Percentiles rank a stretch among this genome's conserved stretches.
Evolutionary conservation across 2,113 vertebrate species (phyloP).

Genomic region (Nothoprocta pentlandii): DNA sequence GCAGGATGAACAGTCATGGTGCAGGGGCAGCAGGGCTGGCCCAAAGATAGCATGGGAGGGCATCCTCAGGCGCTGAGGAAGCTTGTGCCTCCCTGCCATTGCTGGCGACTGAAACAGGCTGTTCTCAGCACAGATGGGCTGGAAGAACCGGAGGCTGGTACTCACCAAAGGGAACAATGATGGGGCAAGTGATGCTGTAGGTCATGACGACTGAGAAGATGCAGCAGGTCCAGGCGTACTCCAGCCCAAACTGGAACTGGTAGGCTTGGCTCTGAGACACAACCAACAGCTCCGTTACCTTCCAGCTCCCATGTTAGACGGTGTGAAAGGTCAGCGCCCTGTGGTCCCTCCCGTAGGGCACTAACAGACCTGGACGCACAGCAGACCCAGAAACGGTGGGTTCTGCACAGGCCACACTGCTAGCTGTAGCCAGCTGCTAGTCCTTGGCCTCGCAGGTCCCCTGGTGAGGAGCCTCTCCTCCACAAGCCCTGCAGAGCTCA

Average conservation of each 20-base stretch:
- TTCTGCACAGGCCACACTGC: background rate
- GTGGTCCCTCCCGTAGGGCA: background rate
- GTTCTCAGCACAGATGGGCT: fast-evolving
- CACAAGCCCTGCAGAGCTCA: background rate
- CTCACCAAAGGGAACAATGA: constrained; percentile 96
- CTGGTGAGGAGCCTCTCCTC: too few species aligned
- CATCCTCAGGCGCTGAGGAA: background rate
- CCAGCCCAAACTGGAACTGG: constrained; percentile 95
- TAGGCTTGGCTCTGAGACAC: constrained; percentile 88
- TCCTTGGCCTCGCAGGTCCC: background rate
- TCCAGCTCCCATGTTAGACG: background rate
- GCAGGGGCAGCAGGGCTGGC: background rate
- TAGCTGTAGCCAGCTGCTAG: background rate
- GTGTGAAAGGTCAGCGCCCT: background rate
- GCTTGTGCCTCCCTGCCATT: background rate
- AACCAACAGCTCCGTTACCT: background rate
- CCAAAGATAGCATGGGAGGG: background rate
- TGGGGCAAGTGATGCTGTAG: constrained; percentile 96
- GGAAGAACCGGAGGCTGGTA: background rate
- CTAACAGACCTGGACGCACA: background rate
- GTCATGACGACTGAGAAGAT: constrained; percentile 95
- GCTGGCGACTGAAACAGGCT: background rate
- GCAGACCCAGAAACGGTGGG: background rate
- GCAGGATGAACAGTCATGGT: background rate
- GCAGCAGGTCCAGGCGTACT: constrained; percentile 96